Evolutionary conservation across 2,113 vertebrate species (phyloP).

Genomic region (Sinosuthora webbiana): DNA sequence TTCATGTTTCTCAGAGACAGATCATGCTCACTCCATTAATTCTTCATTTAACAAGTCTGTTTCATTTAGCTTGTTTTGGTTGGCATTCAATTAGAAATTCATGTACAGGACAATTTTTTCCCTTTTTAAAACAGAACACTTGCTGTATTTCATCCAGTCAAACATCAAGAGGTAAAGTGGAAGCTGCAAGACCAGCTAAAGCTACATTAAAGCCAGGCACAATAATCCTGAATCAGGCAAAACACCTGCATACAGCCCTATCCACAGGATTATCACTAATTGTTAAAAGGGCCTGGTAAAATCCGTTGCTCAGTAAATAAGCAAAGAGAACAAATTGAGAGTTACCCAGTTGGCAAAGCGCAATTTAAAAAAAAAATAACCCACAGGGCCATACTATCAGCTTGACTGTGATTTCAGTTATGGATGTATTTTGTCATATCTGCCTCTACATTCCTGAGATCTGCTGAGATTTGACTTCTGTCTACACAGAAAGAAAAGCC

Average conservation of each 20-base stretch:
- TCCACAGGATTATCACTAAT: background rate
- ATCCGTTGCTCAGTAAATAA: background rate
- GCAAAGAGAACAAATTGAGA: background rate
- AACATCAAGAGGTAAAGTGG: background rate
- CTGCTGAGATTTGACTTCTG: background rate
- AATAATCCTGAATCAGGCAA: background rate
- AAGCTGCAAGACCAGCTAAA: conserved; percentile 14
- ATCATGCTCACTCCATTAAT: conserved; percentile 23
- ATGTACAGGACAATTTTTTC: background rate
- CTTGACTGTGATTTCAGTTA: background rate
- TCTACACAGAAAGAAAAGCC: background rate
- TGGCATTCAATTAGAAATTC: conserved; percentile 20
- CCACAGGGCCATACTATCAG: background rate
- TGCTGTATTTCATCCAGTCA: background rate
- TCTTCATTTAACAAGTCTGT: conserved; percentile 26
- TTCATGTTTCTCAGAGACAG: background rate
- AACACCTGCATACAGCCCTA: background rate
- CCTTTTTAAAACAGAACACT: background rate
- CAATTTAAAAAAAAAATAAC: background rate
- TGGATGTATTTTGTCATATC: background rate
- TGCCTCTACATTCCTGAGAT: background rate
- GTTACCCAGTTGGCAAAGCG: background rate
- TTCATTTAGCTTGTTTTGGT: conserved; percentile 26
- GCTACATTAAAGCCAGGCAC: background rate
- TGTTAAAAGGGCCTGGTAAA: background rate